Evolutionary conservation across 2,113 vertebrate genomes (phyloP).

Genomic region (Mesembrinibis cayennensis): DNA sequence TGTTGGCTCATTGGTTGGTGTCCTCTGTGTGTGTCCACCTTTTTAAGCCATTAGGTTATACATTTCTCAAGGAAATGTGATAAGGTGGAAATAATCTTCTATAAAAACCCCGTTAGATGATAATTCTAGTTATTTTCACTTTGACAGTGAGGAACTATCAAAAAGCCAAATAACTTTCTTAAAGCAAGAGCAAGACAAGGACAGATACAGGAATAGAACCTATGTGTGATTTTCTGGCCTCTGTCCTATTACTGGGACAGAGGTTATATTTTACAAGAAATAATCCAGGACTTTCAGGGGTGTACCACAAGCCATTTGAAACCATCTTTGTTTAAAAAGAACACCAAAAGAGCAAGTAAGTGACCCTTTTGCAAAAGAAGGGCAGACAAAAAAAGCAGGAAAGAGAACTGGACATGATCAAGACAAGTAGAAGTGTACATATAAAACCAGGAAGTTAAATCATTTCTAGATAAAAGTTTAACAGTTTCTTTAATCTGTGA

Average conservation of each 20-base stretch:
- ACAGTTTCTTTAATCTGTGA: background rate
- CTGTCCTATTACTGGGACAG: background rate
- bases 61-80: background rate
- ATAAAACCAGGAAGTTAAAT: background rate
- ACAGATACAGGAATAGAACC: background rate
- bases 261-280: background rate
- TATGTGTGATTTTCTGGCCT: background rate
- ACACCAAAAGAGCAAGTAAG: background rate
- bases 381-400: background rate
- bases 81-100: background rate
- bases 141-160: background rate
- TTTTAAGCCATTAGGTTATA: background rate
- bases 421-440: background rate
- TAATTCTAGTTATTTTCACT: background rate
- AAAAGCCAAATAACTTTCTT: background rate
- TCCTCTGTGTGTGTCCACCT: too few species aligned
- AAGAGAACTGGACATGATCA: background rate
- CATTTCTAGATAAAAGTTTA: background rate
- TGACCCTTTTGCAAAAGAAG: background rate
- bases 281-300: background rate
- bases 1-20: background rate
- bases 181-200: background rate
- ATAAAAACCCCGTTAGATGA: background rate
- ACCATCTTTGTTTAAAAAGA: background rate
- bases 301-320: background rate